These are phyloP conservation scores for Channallabes apus DNA, from an alignment of 2,797 vertebrate species.

Conservation along the genomic window DNA sequence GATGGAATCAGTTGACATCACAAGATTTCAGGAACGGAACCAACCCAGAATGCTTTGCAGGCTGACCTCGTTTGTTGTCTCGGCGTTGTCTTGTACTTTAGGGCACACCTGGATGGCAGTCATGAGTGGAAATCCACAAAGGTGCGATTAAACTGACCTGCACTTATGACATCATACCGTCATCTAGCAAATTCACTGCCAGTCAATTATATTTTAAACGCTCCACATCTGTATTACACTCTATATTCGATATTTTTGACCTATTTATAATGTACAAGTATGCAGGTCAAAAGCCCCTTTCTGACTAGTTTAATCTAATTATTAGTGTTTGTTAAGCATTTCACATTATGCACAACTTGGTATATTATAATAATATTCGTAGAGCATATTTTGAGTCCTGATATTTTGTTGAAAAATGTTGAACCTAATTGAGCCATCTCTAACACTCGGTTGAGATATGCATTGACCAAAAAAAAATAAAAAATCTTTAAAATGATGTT, in stretches of 20 bases:
- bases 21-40: neutral
- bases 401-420: no score
- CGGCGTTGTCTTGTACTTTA: neutral
- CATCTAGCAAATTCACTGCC: neutral
- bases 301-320: neutral
- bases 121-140: neutral
- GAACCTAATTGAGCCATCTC: no score
- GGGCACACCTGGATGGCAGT: neutral
- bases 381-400: no score
- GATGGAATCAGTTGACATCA: conserved; percentile 3
- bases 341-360: no score
- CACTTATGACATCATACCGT: neutral
- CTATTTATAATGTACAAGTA: neutral
- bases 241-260: neutral
- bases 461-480: no score
- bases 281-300: neutral
- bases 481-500: no score
- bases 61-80: neutral
- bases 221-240: neutral
- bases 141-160: neutral
- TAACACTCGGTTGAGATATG: no score
- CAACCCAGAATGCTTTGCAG: conserved; percentile 6
- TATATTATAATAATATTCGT: no score
- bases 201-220: neutral
- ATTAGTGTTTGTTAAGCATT: neutral